Evolutionary conservation across 2,797 vertebrate genomes (phyloP).

Genomic region (Bradypodion ventrale): DNA sequence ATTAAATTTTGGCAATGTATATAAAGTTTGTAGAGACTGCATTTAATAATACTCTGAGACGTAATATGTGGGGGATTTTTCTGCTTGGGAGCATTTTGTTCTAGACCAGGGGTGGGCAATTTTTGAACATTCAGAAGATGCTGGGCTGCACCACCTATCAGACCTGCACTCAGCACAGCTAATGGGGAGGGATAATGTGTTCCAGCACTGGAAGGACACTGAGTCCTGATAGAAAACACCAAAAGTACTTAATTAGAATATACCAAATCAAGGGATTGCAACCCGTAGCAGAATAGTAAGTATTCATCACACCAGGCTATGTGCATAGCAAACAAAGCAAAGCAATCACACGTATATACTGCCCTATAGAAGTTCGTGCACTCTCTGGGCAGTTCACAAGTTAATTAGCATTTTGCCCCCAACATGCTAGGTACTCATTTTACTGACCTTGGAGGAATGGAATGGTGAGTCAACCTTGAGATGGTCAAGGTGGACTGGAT

Average conservation of each 20-base stretch:
- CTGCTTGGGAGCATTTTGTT: not conserved
- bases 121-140: not conserved
- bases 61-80: not conserved
- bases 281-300: not conserved
- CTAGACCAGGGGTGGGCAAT: not conserved
- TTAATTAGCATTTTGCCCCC: too few species aligned
- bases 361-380: too few species aligned
- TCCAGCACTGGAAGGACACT: not conserved
- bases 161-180: not conserved
- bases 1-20: conserved; percentile 6
- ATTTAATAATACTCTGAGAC: conserved; percentile 27
- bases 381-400: too few species aligned
- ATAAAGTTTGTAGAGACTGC: conserved; percentile 7
- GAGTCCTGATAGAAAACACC: not conserved
- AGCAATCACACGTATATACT: too few species aligned
- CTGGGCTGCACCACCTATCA: not conserved
- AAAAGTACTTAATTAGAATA: not conserved
- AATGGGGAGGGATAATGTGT: not conserved
- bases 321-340: not conserved
- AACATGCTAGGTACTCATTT: too few species aligned
- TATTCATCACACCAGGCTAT: not conserved
- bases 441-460: too few species aligned
- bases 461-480: too few species aligned
- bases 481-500: too few species aligned
- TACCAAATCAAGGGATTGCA: not conserved